Evolutionary conservation across 2,888 invertebrate genomes (phyloP), one percentile per base, ranked within the genome.

Genomic region (Plagiodera versicolora): DNA sequence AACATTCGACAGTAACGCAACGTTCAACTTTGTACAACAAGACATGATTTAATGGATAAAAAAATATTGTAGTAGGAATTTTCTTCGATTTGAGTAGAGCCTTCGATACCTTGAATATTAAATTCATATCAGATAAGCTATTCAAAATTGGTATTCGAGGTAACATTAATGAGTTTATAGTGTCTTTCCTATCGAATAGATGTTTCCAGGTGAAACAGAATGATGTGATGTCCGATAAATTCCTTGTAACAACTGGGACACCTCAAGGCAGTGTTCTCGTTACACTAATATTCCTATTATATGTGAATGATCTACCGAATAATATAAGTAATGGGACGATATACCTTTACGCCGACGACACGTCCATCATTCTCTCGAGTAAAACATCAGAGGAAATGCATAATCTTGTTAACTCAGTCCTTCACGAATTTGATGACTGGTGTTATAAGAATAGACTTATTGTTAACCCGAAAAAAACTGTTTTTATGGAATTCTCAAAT

Each of bases 351-450:
- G 32, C 32, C 3, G 32, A 48, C 4, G 48, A 48, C 48, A 48
- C 48, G 3, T 47, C 47, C 19, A 48, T 19, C 24, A 48, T 48
- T 48, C 18, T 48, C 14, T 48, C 48, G 19, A 48, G 24, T 19
- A 48, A 48, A 48, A 20, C 48, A 3, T 3, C 5, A 18, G 45
- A 48, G 9, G 19, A 20, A 48, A 48, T 48, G 48, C 11, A 48
- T 48, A 48, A 18, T 6, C 16, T 48, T 11, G 10, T 20, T 1
- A 48, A 20, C 28, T 24, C 48, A 48, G 19, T 18, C n/a, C 47
- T 16, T 17, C 47, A 47, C 5, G 47, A 47, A 47, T 19, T 47
- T 47, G 3, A 47, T 47, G 47, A 48, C 48, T 48, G 48, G 48
- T 24, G 24, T 0, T 48, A 48, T 16, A 48, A 24, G 11, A 48